Conservation (phyloP, 2,113 vertebrate genomes). For the Eublepharis macularius region DNA sequence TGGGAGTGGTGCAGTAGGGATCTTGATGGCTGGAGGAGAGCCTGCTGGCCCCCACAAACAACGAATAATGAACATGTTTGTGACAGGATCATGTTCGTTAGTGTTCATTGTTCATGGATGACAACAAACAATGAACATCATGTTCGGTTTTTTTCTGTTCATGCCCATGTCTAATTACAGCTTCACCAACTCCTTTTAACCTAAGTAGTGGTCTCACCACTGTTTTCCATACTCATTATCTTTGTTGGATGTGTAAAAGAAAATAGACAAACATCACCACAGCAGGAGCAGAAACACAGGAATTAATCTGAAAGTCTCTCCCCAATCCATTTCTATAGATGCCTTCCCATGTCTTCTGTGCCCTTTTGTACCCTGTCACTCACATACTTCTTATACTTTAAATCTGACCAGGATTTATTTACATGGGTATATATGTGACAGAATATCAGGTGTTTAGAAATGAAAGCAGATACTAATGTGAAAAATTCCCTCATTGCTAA, state of each 20-base stretch:
- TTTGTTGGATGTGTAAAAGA: not conserved
- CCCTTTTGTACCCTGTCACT: conserved; percentile 17
- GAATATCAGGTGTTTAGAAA: not conserved
- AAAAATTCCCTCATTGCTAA: conserved; percentile 44
- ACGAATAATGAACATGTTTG: too few species aligned
- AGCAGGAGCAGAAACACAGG: conserved; percentile 20
- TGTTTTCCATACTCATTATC: not conserved
- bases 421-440: not conserved
- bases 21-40: too few species aligned
- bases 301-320: not conserved
- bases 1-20: too few species aligned
- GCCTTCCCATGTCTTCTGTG: not conserved
- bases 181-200: conserved; percentile 50
- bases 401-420: conserved; percentile 27
- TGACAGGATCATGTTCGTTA: too few species aligned
- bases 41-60: too few species aligned
- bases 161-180: too few species aligned
- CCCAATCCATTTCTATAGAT: not conserved
- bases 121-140: too few species aligned
- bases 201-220: conserved; percentile 18
- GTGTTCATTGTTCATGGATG: too few species aligned
- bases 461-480: conserved; percentile 21
- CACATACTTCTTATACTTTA: not conserved
- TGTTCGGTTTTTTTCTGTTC: too few species aligned
- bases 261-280: not conserved